Percentiles rank a stretch among this genome's conserved stretches.
Evolutionary conservation across 2,888 invertebrate species (phyloP).

Genomic region (Tanaodytes sp.): DNA sequence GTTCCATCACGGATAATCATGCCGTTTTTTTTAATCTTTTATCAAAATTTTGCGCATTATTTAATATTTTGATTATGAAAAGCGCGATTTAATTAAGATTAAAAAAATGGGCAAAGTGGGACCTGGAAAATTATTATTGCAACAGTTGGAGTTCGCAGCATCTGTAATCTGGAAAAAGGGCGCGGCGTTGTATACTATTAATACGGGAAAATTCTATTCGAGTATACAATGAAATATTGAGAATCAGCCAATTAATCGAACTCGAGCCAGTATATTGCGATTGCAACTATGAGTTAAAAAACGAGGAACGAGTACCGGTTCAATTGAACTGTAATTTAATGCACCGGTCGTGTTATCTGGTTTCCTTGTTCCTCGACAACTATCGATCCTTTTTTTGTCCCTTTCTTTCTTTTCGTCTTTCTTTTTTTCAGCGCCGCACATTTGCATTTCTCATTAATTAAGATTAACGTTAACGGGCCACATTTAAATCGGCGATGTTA

Average conservation of each 20-base stretch:
- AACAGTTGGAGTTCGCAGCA: too few relatives aligned
- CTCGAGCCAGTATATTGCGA: conserved; percentile 43
- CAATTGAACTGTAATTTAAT: conserved; percentile 53
- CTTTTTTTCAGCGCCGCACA: conserved; percentile 27
- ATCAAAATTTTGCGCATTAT: too few relatives aligned
- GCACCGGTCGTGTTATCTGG: conserved; percentile 39
- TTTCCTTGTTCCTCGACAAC: conserved; percentile 45
- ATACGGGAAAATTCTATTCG: too few relatives aligned
- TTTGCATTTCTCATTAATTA: conserved; percentile 53
- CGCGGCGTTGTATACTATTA: too few relatives aligned
- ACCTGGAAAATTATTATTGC: too few relatives aligned
- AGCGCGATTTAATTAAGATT: conserved; percentile 6
- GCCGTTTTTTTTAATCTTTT: too few relatives aligned
- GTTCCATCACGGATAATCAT: too few relatives aligned
- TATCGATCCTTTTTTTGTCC: conserved; percentile 30
- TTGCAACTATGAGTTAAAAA: conserved; percentile 40
- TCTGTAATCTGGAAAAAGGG: too few relatives aligned
- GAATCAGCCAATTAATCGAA: conserved; percentile 49
- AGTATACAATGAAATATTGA: conserved; percentile 49
- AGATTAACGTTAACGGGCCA: conserved; percentile 44
- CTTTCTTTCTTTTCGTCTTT: background rate
- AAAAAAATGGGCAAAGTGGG: conserved; percentile 4
- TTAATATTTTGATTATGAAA: too few relatives aligned
- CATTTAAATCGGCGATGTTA: conserved; percentile 41
- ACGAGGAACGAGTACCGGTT: conserved; percentile 27